Evolutionary conservation across 2,113 vertebrate genomes (phyloP).

Genomic region (Nothobranchius furzeri): DNA sequence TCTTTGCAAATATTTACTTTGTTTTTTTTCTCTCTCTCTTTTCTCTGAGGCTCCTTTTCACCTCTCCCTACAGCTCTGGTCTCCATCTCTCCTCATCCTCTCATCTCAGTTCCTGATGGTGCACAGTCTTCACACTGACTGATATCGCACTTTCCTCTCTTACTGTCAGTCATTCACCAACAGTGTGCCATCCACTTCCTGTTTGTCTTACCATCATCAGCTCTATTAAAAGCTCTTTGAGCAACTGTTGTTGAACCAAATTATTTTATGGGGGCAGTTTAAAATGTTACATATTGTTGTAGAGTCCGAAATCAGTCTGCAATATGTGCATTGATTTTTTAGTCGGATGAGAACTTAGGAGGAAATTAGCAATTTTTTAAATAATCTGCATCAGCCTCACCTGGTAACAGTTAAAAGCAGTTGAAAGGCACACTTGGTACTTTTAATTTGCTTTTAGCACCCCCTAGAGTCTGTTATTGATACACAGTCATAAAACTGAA

Average conservation of each 20-base stretch:
- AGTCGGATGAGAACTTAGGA: not conserved
- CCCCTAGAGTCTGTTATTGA: too few relatives aligned
- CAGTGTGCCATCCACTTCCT: constrained; percentile 50
- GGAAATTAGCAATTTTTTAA: not conserved
- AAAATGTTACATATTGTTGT: constrained; percentile 13
- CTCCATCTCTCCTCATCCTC: constrained; percentile 51
- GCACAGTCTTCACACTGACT: constrained; percentile 55
- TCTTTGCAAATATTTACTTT: constrained; percentile 30
- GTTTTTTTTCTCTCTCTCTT: not conserved
- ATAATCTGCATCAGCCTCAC: not conserved
- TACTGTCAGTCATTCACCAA: constrained; percentile 57
- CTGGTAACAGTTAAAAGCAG: not conserved
- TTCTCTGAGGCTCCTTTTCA: not conserved
- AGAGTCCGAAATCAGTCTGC: constrained; percentile 15
- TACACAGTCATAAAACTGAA: too few relatives aligned
- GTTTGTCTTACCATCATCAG: constrained; percentile 43
- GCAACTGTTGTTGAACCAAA: constrained; percentile 57
- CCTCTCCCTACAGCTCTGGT: constrained; percentile 13
- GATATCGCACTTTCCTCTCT: constrained; percentile 52
- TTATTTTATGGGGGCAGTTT: constrained; percentile 44
- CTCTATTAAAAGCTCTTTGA: constrained; percentile 65
- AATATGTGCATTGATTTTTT: not conserved
- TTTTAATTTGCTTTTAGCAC: too few relatives aligned
- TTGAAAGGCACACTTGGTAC: too few relatives aligned
- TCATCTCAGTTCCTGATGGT: constrained; percentile 42